Base-by-base conservation (phyloP, 2,888 invertebrate species). In the Parnassius smintheus region DNA sequence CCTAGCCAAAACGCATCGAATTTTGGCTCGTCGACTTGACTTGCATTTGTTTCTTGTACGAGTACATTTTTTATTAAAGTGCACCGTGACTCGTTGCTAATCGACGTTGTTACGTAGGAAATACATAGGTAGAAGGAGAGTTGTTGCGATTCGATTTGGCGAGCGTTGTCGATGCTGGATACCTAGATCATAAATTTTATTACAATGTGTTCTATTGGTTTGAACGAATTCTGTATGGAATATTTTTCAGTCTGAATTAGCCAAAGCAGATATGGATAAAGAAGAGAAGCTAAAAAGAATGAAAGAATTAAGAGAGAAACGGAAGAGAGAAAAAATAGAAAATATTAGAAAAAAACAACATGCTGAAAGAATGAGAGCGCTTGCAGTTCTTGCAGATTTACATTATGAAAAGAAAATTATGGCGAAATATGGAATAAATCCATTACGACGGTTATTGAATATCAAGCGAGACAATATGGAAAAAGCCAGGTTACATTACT, bases 221-320 rank as follows among this genome's bases (percentile, higher is more conserved):
- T 35, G 35, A 35, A 7, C 35, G 7, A 35, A 35, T 35, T 35
- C 4, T 4, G 35, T 4, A 35, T 35, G 35, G 35, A 7, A 35
- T n/a, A 41, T 54, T 80, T 35, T 80, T 35, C 53, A 92, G 92
- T 86, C 85, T 53, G 90, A 91, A 70, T 65, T 92, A 68, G 88
- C 90, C 18, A 92, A 91, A 75, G 88, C 91, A 64, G 88, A 89
- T 78, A 85, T 93, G 81, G 93, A 94, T 64, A 94, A 94, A 75
- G 94, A 94, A 80, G 93, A 93, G 55, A 93, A 94, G 77, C 85
- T 87, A 22, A 89, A 92, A 74, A 89, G 92, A 61, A 89, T 93
- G 9, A 92, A 93, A 74, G 93, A 94, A 65, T 88, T 95, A 46
- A 93, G 93, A 72, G 93, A 94, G 66, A 94, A 93, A 73, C 88